Evolutionary conservation across 2,888 invertebrate species (phyloP).

Genomic region (Sipha maydis): DNA sequence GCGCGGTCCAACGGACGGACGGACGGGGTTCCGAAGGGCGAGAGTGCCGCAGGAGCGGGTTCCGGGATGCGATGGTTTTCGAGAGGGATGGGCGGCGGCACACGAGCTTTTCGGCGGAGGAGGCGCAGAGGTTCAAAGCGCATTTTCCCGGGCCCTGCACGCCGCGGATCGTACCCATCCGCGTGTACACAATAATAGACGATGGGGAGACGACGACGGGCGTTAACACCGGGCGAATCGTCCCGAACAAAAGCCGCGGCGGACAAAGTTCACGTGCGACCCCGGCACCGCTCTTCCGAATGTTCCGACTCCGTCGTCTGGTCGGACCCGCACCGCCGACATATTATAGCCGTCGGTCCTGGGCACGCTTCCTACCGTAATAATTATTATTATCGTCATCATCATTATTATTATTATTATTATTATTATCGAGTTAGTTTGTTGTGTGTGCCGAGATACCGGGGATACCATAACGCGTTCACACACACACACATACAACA

Average conservation of each 20-base stretch:
- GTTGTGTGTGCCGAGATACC: background rate
- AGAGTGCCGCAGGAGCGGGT: background rate
- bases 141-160: background rate
- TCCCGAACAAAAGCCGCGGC: conserved; percentile 51
- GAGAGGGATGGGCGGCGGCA: too few species aligned
- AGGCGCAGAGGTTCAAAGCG: conserved; percentile 40
- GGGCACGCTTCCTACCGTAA: conserved; percentile 1
- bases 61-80: background rate
- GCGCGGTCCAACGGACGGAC: background rate
- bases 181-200: conserved; percentile 27
- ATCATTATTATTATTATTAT: conserved; percentile 42
- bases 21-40: background rate
- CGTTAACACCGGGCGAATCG: conserved; percentile 53
- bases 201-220: conserved; percentile 16
- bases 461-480: background rate
- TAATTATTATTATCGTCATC: conserved; percentile 26
- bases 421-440: conserved; percentile 51
- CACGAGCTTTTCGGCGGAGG: too few species aligned
- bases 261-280: conserved; percentile 55
- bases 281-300: background rate
- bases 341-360: conserved; percentile 1
- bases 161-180: conserved; percentile 5
- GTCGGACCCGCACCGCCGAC: background rate
- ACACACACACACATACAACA: background rate
- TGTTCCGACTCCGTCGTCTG: background rate